phyloP scores from a whole-genome alignment of 1,140 invertebrate species.

The Hylaeus volcanicus region DNA sequence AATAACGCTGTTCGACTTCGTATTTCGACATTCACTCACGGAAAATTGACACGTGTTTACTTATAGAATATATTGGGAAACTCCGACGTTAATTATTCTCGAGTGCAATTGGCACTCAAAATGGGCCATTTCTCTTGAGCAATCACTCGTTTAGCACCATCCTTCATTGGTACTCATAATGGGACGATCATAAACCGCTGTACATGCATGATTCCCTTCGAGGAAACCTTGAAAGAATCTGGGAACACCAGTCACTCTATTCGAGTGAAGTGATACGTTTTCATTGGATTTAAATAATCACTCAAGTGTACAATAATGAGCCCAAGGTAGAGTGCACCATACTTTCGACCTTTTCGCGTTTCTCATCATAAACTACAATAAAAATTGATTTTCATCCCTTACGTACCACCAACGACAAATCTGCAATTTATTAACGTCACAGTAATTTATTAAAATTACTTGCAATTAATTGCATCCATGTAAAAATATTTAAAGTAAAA shows the following conservation, averaged over 20 bases:
- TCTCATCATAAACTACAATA: not conserved
- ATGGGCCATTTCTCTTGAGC: conserved; percentile 6
- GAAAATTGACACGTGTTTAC: not conserved
- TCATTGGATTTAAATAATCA: not conserved
- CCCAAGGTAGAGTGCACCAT: conserved; percentile 10
- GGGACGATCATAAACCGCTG: not conserved
- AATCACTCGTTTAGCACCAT: conserved; percentile 10
- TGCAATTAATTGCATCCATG: too few relatives aligned
- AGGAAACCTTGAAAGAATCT: conserved; percentile 19
- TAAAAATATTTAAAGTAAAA: too few relatives aligned
- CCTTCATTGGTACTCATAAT: not conserved
- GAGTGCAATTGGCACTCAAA: not conserved
- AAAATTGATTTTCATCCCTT: too few relatives aligned
- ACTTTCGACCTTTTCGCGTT: conserved; percentile 45
- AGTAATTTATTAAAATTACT: too few relatives aligned
- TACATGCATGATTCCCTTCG: conserved; percentile 9
- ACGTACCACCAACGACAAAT: too few relatives aligned
- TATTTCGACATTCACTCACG: not conserved
- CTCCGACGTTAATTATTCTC: not conserved
- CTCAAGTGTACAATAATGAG: not conserved
- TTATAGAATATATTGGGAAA: not conserved
- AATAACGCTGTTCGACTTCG: not conserved
- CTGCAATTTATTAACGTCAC: too few relatives aligned
- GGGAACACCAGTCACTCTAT: not conserved
- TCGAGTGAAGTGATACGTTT: not conserved